Base-by-base conservation (phyloP, 2,113 vertebrate genomes). In the Ivindomyrus marchei region DNA sequence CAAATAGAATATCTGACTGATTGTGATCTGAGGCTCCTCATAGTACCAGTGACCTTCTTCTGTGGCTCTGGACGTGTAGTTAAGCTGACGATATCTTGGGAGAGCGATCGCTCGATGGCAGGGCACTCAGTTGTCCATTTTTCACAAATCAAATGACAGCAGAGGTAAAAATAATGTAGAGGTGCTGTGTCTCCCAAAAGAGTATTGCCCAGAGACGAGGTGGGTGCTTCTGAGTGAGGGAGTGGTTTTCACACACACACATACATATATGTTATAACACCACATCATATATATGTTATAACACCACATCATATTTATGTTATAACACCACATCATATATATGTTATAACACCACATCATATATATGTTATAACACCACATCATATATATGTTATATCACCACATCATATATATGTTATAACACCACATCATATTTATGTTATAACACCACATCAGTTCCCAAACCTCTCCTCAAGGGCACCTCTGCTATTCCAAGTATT, bases 131-230 rank as follows among this genome's bases (percentile, higher is more conserved):
- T 85, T 85, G 21, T 85, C 45, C 83, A 85, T 85, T 85, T 46
- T n/a, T 85, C 83, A 46, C 83, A 85, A 85, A 47, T 85, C 45
- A 85, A 85, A 85, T 85, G 42, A 85, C 83, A 11, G 21, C 19
- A 47, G 19, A 85, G 21, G 42, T 85, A 42, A 85, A 47, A 39
- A 85, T 85, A 47, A 45, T 85, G 39, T n/a, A 46, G 83, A 85
- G 24, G 83, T 10, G 42, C 45, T 1, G n/a, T 66, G 62, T 70
- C 27, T 13, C 62, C n/a, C 77, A 39, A 9, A 83, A 17, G 15
- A 83, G 45, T 46, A 85, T 24, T 13, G 21, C n/a, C 45, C 9
- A 42, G 13, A 24, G 19, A 11, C 0, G 15, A 47, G 45, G 42
- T 24, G 80, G 45, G 80, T 39, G 19, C 21, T 24, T 10, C 24